Evolutionary conservation across 92 coral and sea anemone species (phyloP), one percentile per base, ranked within the genome.

Genomic region (Muricea muricata): DNA sequence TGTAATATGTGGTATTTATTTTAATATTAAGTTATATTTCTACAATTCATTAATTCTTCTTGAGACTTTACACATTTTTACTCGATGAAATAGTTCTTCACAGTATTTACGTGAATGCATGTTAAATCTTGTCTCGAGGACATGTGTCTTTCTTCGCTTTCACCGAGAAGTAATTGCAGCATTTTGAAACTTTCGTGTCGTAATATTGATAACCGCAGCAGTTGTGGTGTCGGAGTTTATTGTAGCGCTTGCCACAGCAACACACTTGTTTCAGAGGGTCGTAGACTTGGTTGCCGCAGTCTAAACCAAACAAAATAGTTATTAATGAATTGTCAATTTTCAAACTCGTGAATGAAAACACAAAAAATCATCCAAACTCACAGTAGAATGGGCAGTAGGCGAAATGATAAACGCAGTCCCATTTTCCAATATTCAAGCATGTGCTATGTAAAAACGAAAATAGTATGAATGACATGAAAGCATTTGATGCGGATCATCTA

Each of bases 351-450:
- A n/a, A n/a, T n/a, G n/a, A n/a, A n/a, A n/a, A n/a, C n/a, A n/a
- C n/a, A n/a, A n/a, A n/a, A n/a, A n/a, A n/a, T n/a, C 11, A 39
- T 48, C 18, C 1, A 15, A 0, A 74, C 80, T 74, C 48, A 74
- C 80, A 74, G 61, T 5, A 74, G 61, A 45, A 74, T 45, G 80
- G 80, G 48, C 80, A 74, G 57, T 74, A 74, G 20, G 60, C 80
- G 46, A 74, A 74, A 50, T 74, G 37, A 28, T 24, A 74, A 48
- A 55, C 80, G 28, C 80, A 74, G 40, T 45, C 80, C 68, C 68
- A 60, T 23, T 60, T 60, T 60, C 68, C 68, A 23, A 60, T 60
- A 25, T 25, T 25, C 68, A 60, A 60, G 28, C 68, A 60, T 60
- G 21, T 60, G 68, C 68, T 60, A 14, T 60, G 1, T 8, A 11